Percentiles rank a stretch among this genome's conserved stretches.
Evolutionary conservation across 1,140 invertebrate genomes (phyloP).

Genomic region (Acyrthosiphon pisum): DNA sequence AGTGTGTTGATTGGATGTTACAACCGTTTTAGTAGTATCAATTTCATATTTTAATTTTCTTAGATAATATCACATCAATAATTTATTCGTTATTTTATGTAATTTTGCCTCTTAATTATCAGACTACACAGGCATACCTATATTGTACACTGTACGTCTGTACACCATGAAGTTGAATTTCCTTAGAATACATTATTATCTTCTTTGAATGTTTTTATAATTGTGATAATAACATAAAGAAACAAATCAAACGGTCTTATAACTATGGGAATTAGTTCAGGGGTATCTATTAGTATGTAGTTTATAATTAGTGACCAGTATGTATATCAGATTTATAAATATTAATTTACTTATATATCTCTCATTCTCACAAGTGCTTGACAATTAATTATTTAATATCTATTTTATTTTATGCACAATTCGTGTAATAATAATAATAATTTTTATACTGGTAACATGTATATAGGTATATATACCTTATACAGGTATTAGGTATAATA

Average conservation of each 20-base stretch:
- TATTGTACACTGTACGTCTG: background rate
- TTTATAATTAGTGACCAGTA: too few relatives aligned
- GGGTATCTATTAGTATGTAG: background rate
- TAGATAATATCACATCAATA: background rate
- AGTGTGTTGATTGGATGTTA: too few relatives aligned
- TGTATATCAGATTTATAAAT: background rate
- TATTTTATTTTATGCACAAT: background rate
- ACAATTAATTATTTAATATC: background rate
- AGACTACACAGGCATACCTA: fast-evolving
- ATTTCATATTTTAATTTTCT: too few relatives aligned
- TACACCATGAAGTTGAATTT: background rate
- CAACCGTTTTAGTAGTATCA: too few relatives aligned
- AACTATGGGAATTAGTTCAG: background rate
- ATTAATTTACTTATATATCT: too few relatives aligned
- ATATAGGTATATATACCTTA: too few relatives aligned
- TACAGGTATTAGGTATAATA: too few relatives aligned
- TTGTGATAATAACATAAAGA: background rate
- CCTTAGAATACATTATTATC: background rate
- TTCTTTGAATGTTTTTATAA: background rate
- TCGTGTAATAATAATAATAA: background rate
- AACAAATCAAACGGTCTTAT: background rate
- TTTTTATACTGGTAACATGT: background rate
- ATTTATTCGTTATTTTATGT: background rate
- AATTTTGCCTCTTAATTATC: background rate
- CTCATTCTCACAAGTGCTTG: background rate